Evolutionary conservation across 2,888 invertebrate genomes (phyloP).

Genomic region (Epsilonema sp.): DNA sequence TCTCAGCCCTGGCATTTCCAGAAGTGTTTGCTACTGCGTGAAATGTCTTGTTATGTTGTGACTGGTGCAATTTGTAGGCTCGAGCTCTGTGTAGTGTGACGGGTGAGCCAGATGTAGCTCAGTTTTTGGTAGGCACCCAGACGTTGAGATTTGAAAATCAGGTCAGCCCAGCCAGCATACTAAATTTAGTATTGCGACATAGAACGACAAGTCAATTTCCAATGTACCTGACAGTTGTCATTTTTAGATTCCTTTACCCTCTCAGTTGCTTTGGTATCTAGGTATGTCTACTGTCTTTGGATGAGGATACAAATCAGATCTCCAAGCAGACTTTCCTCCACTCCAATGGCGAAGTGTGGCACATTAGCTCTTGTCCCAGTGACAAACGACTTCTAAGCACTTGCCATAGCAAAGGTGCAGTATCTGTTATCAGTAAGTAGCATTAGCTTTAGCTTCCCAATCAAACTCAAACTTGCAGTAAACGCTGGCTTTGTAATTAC

Average conservation of each 20-base stretch:
- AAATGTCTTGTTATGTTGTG: too few relatives aligned
- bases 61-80: too few relatives aligned
- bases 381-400: conserved; percentile 55
- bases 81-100: conserved; percentile 1
- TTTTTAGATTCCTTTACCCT: too few relatives aligned
- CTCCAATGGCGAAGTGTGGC: conserved; percentile 80
- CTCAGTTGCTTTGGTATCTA: too few relatives aligned
- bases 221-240: too few relatives aligned
- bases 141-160: conserved; percentile 77
- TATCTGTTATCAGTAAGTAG: too few relatives aligned
- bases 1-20: too few relatives aligned
- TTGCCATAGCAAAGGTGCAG: conserved; percentile 56
- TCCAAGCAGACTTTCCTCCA: conserved; percentile 60
- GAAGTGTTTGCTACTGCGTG: too few relatives aligned
- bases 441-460: too few relatives aligned
- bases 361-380: conserved; percentile 61
- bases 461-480: too few relatives aligned
- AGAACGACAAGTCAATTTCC: too few relatives aligned
- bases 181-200: not conserved
- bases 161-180: conserved; percentile 17
- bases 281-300: conserved; percentile 73
- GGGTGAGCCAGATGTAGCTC: conserved; percentile 47
- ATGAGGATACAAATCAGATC: conserved; percentile 64
- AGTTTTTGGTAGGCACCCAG: conserved; percentile 86
- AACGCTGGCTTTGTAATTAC: too few relatives aligned